These are phyloP conservation scores for Empis livida DNA, from an alignment of 2,888 invertebrate genomes.

Conservation along the genomic window DNA sequence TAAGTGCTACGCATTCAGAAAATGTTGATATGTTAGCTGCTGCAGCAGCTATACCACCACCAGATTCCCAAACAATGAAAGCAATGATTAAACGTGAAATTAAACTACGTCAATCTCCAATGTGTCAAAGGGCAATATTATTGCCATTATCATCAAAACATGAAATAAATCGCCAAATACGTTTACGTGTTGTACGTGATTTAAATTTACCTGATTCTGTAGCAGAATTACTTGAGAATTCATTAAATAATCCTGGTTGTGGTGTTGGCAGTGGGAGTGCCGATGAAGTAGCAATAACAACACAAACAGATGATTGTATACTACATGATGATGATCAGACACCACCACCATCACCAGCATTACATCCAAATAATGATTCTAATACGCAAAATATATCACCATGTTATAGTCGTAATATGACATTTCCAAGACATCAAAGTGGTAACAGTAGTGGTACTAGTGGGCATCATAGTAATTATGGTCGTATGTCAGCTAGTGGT, in stretches of 20 bases:
- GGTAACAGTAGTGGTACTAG: conserved; percentile 15
- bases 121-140: conserved; percentile 65
- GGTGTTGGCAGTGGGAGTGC: conserved; percentile 13
- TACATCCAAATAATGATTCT: conserved; percentile 5
- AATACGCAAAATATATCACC: conserved; percentile 29
- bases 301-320: conserved; percentile 25
- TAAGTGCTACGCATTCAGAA: conserved; percentile 25
- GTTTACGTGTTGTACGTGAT: conserved; percentile 83
- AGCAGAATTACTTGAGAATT: conserved; percentile 58
- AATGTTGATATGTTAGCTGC: conserved; percentile 52
- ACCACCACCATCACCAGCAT: conserved; percentile 37
- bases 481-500: conserved; percentile 26
- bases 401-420: conserved; percentile 48
- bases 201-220: conserved; percentile 85
- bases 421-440: conserved; percentile 42
- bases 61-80: conserved; percentile 60
- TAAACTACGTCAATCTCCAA: conserved; percentile 65
- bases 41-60: conserved; percentile 55
- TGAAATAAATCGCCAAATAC: conserved; percentile 65
- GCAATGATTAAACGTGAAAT: conserved; percentile 76
- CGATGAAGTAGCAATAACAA: conserved; percentile 23
- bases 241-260: conserved; percentile 25
- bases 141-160: conserved; percentile 63
- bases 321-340: conserved; percentile 23
- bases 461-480: conserved; percentile 20